Evolutionary conservation across 2,888 invertebrate species (phyloP), one percentile per base, ranked within the genome.

Genomic region (Brachyptera putata): DNA sequence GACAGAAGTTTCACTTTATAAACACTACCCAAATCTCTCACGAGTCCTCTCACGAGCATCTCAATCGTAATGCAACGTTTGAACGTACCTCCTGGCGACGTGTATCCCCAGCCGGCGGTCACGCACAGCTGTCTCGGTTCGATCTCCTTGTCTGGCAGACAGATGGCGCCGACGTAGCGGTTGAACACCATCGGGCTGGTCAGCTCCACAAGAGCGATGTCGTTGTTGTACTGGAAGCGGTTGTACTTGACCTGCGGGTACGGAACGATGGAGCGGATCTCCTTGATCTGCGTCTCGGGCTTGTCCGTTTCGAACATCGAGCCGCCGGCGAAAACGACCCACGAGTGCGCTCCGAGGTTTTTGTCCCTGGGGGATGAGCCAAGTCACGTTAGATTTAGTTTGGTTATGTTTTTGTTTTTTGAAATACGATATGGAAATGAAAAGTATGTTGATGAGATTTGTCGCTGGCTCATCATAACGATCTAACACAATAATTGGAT

Each of bases 81-180:
- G 30, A 14, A 46, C 66, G 65, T 69, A 78, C 78, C 77, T 72
- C 77, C 75, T 56, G 77, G 76, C 61, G 73, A 71, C 39, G 74
- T 77, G 63, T 80, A 77, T 57, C 80, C 79, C 83, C 83, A 84
- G 43, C 83, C 82, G 30, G 80, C 81, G 11, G 79, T 79, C 1
- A 82, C 79, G 68, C 84, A 84, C 14, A 79, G 67, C 66, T 81
- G 79, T 50, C 77, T 66, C 66, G 73, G 67, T 64, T 74, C 74
- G 18, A 79, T 74, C 39, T 72, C 70, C 60, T 72, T 69, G 11
- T 73, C 70, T 0, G 83, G 81, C 34, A 84, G 71, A 68, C 84
- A 85, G 62, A 81, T 76, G 5, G 83, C 79, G 61, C 79, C 80
- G 11, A 83, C 76, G 65, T 79, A 79, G 61, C 76, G 72, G 2